These are phyloP conservation scores for Antheraea pernyi DNA, from an alignment of 1,140 invertebrate genomes.

Conservation along the genomic window DNA sequence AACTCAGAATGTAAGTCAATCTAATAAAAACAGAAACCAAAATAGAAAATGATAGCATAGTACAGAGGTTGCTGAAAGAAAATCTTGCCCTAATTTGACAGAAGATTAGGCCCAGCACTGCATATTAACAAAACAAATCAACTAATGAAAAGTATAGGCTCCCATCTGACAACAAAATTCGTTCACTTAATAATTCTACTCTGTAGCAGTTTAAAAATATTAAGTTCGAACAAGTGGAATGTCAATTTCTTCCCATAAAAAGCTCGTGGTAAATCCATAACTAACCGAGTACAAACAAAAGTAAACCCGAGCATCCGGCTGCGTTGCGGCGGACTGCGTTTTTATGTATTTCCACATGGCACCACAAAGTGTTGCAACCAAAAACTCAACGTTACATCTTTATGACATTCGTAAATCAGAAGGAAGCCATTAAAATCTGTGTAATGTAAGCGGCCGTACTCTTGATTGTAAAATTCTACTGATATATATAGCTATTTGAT, in stretches of 20 bases:
- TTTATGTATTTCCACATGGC: constrained; percentile 3
- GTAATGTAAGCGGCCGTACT: neutral
- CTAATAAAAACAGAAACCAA: too few relatives aligned
- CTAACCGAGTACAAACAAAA: neutral
- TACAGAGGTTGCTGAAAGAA: too few relatives aligned
- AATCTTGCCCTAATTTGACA: too few relatives aligned
- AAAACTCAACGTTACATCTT: constrained; percentile 1
- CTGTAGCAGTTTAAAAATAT: too few relatives aligned
- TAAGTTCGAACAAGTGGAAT: neutral
- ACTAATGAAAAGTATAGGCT: too few relatives aligned
- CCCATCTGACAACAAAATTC: too few relatives aligned
- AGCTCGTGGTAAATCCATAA: neutral
- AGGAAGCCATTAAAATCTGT: constrained; percentile 1
- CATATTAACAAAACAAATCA: too few relatives aligned
- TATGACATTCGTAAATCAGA: constrained; percentile 4
- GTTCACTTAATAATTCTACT: too few relatives aligned
- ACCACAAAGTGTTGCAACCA: constrained; percentile 1
- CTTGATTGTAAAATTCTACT: constrained; percentile 4
- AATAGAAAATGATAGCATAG: too few relatives aligned
- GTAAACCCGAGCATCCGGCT: neutral
- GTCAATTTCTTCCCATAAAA: constrained; percentile 1
- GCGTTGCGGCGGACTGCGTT: neutral
- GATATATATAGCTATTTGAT: constrained; percentile 5
- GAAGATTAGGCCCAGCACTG: too few relatives aligned
- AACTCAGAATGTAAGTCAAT: too few relatives aligned